phyloP scores from a whole-genome alignment of 2,888 invertebrate genomes.

The Leptinotarsa haldemani region DNA sequence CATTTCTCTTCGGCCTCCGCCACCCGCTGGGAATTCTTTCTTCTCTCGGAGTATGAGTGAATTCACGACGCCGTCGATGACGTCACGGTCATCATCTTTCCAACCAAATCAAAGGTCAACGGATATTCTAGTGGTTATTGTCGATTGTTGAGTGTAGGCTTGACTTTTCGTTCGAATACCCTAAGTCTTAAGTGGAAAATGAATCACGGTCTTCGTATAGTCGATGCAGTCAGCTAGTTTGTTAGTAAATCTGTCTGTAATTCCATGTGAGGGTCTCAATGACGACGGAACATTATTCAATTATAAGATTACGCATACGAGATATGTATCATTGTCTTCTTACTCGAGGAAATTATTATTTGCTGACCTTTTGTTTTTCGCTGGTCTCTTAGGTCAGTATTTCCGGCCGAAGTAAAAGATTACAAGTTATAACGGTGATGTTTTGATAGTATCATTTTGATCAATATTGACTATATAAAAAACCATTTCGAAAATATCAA shows the following conservation, averaged over 20 bases:
- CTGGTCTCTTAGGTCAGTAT: conserved; percentile 5
- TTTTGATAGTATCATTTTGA: too few species aligned
- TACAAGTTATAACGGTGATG: too few species aligned
- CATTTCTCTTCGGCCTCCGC: conserved; percentile 8
- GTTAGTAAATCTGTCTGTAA: neutral
- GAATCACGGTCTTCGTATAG: conserved; percentile 28
- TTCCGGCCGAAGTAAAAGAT: neutral
- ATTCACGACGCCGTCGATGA: conserved; percentile 3
- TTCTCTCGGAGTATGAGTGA: conserved; percentile 8
- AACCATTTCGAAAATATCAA: too few species aligned
- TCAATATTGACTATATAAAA: too few species aligned
- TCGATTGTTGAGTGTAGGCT: conserved; percentile 1
- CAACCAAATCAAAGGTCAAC: conserved; percentile 11
- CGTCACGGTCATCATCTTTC: conserved; percentile 15
- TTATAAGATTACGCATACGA: neutral
- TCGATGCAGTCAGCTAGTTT: conserved; percentile 6
- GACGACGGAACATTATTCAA: conserved; percentile 23
- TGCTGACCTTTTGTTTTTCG: neutral
- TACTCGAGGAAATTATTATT: neutral
- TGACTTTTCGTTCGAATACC: conserved; percentile 1
- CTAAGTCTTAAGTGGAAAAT: conserved; percentile 24
- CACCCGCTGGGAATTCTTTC: neutral
- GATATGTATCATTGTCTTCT: conserved; percentile 1
- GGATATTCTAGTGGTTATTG: conserved; percentile 17
- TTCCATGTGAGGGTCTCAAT: conserved; percentile 1